These are phyloP conservation scores for Hermodice carunculata DNA, from an alignment of 2,888 invertebrate species.

Conservation along the genomic window DNA sequence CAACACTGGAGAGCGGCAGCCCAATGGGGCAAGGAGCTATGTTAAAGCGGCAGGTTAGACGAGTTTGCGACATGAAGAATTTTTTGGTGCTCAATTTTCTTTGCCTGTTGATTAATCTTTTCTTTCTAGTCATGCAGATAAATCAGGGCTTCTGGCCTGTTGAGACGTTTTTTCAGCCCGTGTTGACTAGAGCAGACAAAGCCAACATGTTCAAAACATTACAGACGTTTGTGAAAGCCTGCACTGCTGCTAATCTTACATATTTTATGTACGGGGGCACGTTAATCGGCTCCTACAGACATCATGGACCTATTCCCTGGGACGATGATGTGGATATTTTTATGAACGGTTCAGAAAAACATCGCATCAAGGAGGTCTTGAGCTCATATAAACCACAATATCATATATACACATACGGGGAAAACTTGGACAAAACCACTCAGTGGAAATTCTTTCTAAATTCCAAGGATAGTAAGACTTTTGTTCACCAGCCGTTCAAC, in stretches of 20 bases:
- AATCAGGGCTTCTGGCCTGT: conserved; percentile 31
- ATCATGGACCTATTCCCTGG: conserved; percentile 54
- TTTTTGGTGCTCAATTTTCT: conserved; percentile 20
- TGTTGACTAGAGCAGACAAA: conserved; percentile 5
- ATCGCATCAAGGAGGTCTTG: conserved; percentile 30
- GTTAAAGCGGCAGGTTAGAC: conserved; percentile 6
- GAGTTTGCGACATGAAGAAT: conserved; percentile 20
- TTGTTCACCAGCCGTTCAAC: conserved; percentile 41
- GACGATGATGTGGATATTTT: conserved; percentile 52
- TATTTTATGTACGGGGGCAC: conserved; percentile 48
- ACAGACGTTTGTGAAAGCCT: neutral
- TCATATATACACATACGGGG: conserved; percentile 28
- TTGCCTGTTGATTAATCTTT: conserved; percentile 21
- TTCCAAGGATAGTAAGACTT: conserved; percentile 19
- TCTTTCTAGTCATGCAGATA: conserved; percentile 29
- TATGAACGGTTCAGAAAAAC: conserved; percentile 42
- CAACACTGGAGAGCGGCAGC: no score
- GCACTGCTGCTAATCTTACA: conserved; percentile 19
- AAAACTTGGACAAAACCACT: neutral
- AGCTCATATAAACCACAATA: conserved; percentile 36
- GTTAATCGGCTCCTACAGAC: conserved; percentile 47
- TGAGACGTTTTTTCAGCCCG: conserved; percentile 29
- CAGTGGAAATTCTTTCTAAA: conserved; percentile 51
- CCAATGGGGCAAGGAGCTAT: no score
- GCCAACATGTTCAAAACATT: conserved; percentile 20